Evolutionary conservation across 2,888 invertebrate genomes (phyloP), one percentile per base, ranked within the genome.

Genomic region (Leucophenga maculata): DNA sequence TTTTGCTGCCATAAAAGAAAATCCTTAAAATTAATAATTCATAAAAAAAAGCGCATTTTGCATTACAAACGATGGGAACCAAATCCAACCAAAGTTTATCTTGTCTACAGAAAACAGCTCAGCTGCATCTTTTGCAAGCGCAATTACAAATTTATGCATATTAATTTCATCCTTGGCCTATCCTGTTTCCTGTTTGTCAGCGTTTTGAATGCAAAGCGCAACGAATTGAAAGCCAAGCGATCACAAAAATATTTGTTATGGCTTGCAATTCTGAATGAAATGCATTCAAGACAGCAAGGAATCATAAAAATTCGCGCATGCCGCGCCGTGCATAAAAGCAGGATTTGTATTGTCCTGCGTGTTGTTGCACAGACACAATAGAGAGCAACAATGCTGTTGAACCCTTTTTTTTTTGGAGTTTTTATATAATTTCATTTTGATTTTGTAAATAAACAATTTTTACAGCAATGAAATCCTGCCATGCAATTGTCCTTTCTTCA

Each of bases 141-240:
- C 65, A 52, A 75, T 64, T 72, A 67, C 78, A 80, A 39, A 80
- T 80, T 81, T 82, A 82, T 81, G 81, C 83, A 82, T 81, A 83
- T 81, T 83, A 75, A 83, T 81, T 81, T 83, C 77, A 83, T 77
- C 71, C 73, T 73, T 74, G 74, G 78, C 76, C 84, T 79, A 84
- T 82, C 78, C 84, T 77, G 78, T 81, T 82, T 82, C 82, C 82
- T 83, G 82, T 73, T 69, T 74, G 69, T 69, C 59, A 54, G 13
- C 48, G n/a, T 54, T 39, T 46, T 66, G 6, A 59, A 62, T 62
- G 44, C 62, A 46, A 46, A 46, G 18, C 62, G 62, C 32, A 39
- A 8, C 39, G 39, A 39, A 39, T 60, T 32, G 32, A 32, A 9
- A n/a, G 31, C 46, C 20, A 14, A 22, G 31, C 26, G 31, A n/a